Evolutionary conservation across 2,888 invertebrate species (phyloP).

Genomic region (Petrophora chlorosata): DNA sequence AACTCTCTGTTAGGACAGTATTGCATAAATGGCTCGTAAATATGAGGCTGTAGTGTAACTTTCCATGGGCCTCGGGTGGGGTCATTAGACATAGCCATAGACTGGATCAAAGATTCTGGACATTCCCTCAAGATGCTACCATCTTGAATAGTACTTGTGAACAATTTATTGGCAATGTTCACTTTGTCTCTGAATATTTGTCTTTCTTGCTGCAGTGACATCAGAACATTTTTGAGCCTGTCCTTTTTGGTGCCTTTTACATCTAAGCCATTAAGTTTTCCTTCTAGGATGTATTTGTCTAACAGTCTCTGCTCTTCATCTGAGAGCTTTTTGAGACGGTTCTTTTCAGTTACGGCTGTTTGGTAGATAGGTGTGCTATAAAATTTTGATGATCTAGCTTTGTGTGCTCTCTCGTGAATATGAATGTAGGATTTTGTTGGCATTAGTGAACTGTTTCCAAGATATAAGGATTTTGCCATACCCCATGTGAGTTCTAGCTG

Average conservation of each 20-base stretch:
- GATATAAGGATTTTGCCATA: conserved; percentile 91
- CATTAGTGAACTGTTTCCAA: conserved; percentile 91
- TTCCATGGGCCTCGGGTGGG: conserved; percentile 92
- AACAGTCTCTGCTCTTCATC: conserved; percentile 88
- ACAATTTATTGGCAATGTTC: conserved; percentile 85
- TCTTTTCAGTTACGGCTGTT: conserved; percentile 84
- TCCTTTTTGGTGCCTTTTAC: conserved; percentile 81
- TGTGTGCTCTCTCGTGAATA: conserved; percentile 90
- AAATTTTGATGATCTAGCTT: conserved; percentile 89
- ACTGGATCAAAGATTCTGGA: conserved; percentile 87
- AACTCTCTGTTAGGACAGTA: conserved; percentile 91
- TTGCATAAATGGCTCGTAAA: conserved; percentile 90
- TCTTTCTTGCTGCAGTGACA: conserved; percentile 82
- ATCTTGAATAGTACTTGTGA: conserved; percentile 87
- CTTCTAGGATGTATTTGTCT: conserved; percentile 91
- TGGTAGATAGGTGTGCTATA: conserved; percentile 87
- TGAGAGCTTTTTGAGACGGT: conserved; percentile 70
- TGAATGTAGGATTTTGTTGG: conserved; percentile 90
- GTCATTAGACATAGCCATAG: conserved; percentile 85
- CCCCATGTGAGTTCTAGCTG: conserved; percentile 94
- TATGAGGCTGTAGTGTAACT: conserved; percentile 88
- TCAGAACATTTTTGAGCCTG: conserved; percentile 71
- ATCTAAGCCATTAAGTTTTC: conserved; percentile 91
- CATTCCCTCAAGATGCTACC: conserved; percentile 87
- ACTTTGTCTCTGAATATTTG: conserved; percentile 87